Conservation (phyloP, 2,113 vertebrate species). For the Salvator merianae region DNA sequence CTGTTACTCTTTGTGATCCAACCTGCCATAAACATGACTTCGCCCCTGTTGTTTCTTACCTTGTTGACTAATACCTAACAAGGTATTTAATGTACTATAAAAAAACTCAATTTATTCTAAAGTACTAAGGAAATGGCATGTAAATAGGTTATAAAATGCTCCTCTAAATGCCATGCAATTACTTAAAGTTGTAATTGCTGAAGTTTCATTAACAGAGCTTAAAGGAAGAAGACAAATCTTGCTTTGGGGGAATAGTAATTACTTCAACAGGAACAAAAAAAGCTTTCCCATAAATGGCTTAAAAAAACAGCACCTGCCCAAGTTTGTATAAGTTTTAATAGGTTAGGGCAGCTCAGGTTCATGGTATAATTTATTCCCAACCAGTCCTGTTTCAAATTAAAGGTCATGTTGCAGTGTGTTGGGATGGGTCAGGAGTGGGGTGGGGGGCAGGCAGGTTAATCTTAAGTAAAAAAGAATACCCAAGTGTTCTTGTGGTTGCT, state of each 20-base stretch:
- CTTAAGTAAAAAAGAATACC: too few relatives aligned
- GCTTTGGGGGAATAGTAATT: constrained; percentile 49
- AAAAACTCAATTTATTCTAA: constrained; percentile 71
- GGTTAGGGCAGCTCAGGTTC: constrained; percentile 24
- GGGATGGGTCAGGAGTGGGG: not conserved
- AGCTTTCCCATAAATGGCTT: constrained; percentile 48
- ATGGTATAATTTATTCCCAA: not conserved
- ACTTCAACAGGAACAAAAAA: not conserved
- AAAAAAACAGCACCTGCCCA: not conserved
- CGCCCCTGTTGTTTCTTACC: constrained; percentile 55
- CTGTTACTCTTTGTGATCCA: constrained; percentile 33
- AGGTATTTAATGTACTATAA: constrained; percentile 66
- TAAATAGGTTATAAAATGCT: constrained; percentile 75
- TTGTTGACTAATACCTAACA: constrained; percentile 78
- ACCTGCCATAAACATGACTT: constrained; percentile 65
- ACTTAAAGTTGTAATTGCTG: constrained; percentile 70
- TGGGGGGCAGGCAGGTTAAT: not conserved
- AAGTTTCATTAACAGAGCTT: constrained; percentile 67
- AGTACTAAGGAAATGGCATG: constrained; percentile 68
- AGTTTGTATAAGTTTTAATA: constrained; percentile 7
- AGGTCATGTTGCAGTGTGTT: accelerated
- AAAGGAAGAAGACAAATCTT: constrained; percentile 50
- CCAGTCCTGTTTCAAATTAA: not conserved
- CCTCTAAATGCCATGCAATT: constrained; percentile 72
- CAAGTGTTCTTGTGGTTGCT: too few relatives aligned